Percentiles rank a stretch among this genome's conserved stretches.
Conservation (phyloP, 1,140 invertebrate species). For the Brachionus manjavacas region DNA sequence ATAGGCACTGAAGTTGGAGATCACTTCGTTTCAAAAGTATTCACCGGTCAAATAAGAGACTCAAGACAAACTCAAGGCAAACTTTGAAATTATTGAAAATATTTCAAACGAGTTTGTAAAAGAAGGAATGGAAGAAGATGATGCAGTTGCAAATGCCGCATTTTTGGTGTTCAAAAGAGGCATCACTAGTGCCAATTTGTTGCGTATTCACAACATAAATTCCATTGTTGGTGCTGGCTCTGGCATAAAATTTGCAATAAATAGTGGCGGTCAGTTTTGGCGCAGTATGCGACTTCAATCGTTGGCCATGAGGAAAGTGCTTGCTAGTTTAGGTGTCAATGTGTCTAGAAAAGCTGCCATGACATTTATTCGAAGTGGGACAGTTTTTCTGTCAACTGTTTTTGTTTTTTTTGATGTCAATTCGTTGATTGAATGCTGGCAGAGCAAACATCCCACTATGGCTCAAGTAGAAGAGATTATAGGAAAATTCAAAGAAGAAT, state of each 20-base stretch:
- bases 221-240: background rate
- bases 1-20: background rate
- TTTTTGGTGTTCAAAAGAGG: background rate
- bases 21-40: background rate
- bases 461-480: background rate
- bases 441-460: background rate
- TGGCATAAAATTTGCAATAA: background rate
- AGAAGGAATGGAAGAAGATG: background rate
- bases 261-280: no score
- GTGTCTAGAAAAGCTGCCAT: background rate
- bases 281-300: background rate
- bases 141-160: background rate
- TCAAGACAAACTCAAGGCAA: background rate
- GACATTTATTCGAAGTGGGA: background rate
- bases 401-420: background rate
- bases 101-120: background rate
- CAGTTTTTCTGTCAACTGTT: background rate
- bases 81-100: background rate
- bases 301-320: background rate
- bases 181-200: background rate
- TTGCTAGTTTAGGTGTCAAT: background rate
- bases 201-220: background rate
- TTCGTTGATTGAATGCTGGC: background rate
- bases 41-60: background rate
- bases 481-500: no score